phyloP scores from a whole-genome alignment of 2,113 vertebrate genomes.

The Poeciliopsis retropinna region DNA sequence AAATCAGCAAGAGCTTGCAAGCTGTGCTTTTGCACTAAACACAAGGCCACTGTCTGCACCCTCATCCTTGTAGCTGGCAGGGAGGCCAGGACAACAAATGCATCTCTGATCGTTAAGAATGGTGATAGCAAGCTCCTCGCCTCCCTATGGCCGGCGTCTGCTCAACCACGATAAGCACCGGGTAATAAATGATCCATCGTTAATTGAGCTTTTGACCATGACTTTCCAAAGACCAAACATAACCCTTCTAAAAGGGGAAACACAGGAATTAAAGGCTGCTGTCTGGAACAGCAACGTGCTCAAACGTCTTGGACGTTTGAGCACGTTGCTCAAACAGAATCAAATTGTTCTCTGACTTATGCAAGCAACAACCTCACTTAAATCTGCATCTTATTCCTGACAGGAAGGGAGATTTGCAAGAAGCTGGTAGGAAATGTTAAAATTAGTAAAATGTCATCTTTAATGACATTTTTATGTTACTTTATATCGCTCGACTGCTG shows the following conservation, averaged over 20 bases:
- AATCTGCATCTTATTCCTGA: conserved; percentile 23
- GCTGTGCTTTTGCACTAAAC: conserved; percentile 20
- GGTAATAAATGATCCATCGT: conserved; percentile 47
- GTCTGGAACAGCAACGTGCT: not conserved
- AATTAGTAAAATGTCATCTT: not conserved
- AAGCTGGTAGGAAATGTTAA: conserved; percentile 19
- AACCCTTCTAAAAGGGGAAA: conserved; percentile 23
- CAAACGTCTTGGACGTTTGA: conserved; percentile 6
- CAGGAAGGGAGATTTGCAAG: conserved; percentile 25
- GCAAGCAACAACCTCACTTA: conserved; percentile 18
- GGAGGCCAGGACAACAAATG: conserved; percentile 23
- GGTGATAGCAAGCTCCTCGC: conserved; percentile 40
- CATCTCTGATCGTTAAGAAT: conserved; percentile 47
- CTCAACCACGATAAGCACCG: conserved; percentile 47
- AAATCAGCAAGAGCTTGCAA: conserved; percentile 15
- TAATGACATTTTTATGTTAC: conserved; percentile 30
- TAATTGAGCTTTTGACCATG: conserved; percentile 48
- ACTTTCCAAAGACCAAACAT: conserved; percentile 22
- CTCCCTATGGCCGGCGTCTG: conserved; percentile 26
- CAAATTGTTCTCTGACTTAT: conserved; percentile 12
- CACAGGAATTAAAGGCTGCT: not conserved
- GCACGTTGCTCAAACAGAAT: conserved; percentile 18
- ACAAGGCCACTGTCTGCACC: conserved; percentile 5
- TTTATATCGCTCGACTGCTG: conserved; percentile 14
- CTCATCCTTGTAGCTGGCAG: conserved; percentile 7